Conservation (phyloP, 2,797 vertebrate genomes). For the Anableps anableps region DNA sequence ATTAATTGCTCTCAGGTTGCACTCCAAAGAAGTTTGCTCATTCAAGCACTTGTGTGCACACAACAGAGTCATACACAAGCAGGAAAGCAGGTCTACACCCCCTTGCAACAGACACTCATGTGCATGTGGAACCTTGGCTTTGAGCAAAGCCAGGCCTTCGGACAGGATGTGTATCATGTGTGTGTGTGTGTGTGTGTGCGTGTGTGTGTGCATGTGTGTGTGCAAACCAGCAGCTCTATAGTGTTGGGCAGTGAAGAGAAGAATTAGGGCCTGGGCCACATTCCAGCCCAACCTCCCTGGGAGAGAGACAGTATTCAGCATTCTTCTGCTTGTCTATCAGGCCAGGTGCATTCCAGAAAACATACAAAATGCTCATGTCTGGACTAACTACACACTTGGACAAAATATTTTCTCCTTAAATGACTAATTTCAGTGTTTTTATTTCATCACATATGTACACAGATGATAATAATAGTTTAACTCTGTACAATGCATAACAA, state of each 20-base stretch:
- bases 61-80: conserved; percentile 4
- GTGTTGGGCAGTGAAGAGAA: conserved; percentile 72
- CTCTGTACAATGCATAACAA: too few species aligned
- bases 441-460: conserved; percentile 15
- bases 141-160: conserved; percentile 55
- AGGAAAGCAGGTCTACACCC: conserved; percentile 34
- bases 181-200: conserved; percentile 41
- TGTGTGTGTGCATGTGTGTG: conserved; percentile 35
- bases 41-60: conserved; percentile 38
- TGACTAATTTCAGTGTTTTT: background rate
- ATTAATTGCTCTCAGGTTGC: conserved; percentile 80
- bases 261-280: conserved; percentile 80
- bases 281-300: conserved; percentile 82
- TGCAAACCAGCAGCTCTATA: conserved; percentile 67
- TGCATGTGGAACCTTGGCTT: conserved; percentile 57
- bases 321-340: conserved; percentile 81
- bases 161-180: conserved; percentile 39
- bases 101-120: conserved; percentile 18
- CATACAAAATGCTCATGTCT: conserved; percentile 38
- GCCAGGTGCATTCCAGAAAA: conserved; percentile 81
- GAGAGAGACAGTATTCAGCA: conserved; percentile 78
- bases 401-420: conserved; percentile 22
- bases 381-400: conserved; percentile 31
- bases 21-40: conserved; percentile 65
- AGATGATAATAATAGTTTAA: background rate